A percentile compares a stretch with the other conserved stretches of the same genome.
Conservation (phyloP, 1,140 invertebrate species). For the Armadillidium nasatum region DNA sequence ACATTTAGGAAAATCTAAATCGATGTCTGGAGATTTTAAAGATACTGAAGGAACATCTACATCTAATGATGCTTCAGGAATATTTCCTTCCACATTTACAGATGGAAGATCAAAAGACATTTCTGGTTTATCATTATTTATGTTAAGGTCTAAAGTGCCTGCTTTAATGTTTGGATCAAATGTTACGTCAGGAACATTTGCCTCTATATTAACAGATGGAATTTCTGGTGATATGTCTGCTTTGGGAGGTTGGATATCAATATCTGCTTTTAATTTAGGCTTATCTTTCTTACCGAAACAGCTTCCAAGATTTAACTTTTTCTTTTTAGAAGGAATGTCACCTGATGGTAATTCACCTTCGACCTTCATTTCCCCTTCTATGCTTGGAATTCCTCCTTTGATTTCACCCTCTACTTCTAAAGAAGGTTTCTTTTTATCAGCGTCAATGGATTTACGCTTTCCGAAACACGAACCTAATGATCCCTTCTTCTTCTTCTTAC, state of each 20-base stretch:
- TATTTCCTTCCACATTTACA: too few relatives aligned
- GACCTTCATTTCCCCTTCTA: conserved; percentile 27
- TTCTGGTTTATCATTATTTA: too few relatives aligned
- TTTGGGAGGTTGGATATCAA: background rate
- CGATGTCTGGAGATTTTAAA: too few relatives aligned
- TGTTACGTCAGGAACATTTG: too few relatives aligned
- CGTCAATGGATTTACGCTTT: conserved; percentile 22
- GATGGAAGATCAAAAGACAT: too few relatives aligned
- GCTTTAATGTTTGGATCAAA: too few relatives aligned
- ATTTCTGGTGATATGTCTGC: too few relatives aligned
- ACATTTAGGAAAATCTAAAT: too few relatives aligned
- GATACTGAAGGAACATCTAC: too few relatives aligned
- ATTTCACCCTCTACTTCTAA: conserved; percentile 16
- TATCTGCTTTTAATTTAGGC: background rate
- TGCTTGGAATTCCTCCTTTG: conserved; percentile 10
- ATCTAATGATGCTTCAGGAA: too few relatives aligned
- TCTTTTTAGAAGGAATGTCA: background rate
- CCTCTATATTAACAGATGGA: too few relatives aligned
- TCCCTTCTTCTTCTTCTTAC: background rate
- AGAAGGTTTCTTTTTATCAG: conserved; percentile 10
- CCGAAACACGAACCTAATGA: conserved; percentile 31
- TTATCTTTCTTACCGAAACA: background rate
- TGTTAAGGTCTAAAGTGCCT: too few relatives aligned
- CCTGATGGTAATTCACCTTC: background rate
- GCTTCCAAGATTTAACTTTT: background rate